phyloP scores from a whole-genome alignment of 2,888 invertebrate species.

The Rhaphigaster nebulosa region DNA sequence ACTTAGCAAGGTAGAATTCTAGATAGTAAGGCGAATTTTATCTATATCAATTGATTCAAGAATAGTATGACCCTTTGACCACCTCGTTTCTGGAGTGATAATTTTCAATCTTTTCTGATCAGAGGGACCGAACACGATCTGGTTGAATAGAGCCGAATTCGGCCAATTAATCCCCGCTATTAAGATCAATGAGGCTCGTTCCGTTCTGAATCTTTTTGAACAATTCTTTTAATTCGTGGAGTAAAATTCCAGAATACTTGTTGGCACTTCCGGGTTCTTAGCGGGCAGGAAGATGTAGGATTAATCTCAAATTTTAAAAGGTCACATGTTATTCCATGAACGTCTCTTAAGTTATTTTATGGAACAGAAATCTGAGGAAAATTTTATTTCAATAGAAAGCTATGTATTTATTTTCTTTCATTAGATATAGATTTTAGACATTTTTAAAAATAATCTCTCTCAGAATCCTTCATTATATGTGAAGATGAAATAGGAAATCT shows the following conservation, averaged over 20 bases:
- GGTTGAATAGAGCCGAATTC: not conserved
- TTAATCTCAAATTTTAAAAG: not conserved
- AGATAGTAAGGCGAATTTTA: not conserved
- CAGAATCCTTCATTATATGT: too few species aligned
- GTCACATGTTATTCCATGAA: not conserved
- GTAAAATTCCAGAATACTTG: not conserved
- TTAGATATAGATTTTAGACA: too few species aligned
- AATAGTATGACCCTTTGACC: not conserved
- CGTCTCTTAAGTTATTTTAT: too few species aligned
- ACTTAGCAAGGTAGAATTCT: not conserved
- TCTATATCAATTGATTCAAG: not conserved
- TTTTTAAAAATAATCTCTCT: too few species aligned
- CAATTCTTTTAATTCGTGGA: not conserved
- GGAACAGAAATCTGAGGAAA: too few species aligned
- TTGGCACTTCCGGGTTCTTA: conserved; percentile 4
- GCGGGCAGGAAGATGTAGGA: not conserved
- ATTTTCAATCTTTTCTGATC: not conserved
- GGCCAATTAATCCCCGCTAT: not conserved
- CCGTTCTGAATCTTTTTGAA: not conserved
- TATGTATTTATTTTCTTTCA: too few species aligned
- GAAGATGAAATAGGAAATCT: too few species aligned
- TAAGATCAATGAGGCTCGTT: not conserved
- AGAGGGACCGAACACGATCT: not conserved
- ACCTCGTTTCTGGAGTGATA: not conserved
- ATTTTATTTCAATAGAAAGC: too few species aligned